Base-by-base conservation (phyloP, 2,888 invertebrate species). In the Xanthorhoe designata region DNA sequence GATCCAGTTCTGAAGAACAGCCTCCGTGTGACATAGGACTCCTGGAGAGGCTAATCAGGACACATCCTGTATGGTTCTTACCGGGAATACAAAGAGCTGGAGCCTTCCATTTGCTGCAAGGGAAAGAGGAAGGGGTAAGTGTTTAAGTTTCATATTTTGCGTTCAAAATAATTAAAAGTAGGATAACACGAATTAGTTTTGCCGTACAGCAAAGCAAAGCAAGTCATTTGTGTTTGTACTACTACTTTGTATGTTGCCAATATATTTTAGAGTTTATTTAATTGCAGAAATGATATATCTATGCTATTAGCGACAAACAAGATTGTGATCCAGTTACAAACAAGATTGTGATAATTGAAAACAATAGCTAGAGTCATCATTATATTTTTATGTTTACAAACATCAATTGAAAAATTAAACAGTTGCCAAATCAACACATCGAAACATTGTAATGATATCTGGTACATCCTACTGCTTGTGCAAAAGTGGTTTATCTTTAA, bases 31-130 rank as follows among this genome's bases (percentile, higher is more conserved):
- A 97, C 92, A 96, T 98, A 82, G 96, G 96, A 19, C 92, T 98
- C 72, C 94, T 98, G 82, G 98, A 99, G 88, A 95, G 98, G 73
- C 95, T 99, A 76, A 96, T 98, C 83, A 95, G 98, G 74, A 97
- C 98, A 38, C 98, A 98, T 91, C 98, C 98, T 51, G 97, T 99
- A 80, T 99, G 99, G 99, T 98, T 98, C 89, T 94, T 99, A 70
- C 98, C 98, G 0, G 98, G 98, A 47, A 97, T 99, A 60, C 98
- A 98, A 83, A 95, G 99, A 73, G 97, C 98, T 62, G 98, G 98
- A 5, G 98, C 98, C 29, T 97, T 98, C 77, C 98, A 99, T 90
- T 95, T 99, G 76, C 95, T 99, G 56, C 98, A 98, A 90, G 97
- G 98, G 80, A 97, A 98, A 87, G 97, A 98, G 84, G 97, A 98